phyloP scores from a whole-genome alignment of 2,113 vertebrate species.

The Danio rerio region GRCz12tu NC_133177.1:51504501-51505000 shows the following conservation, averaged over 20 bases:
- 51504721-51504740: neutral
- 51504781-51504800: slow-evolving; percentile 93
- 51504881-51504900: too few species aligned
- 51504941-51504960: too few species aligned
- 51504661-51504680: neutral
- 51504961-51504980: too few species aligned
- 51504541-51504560: slow-evolving; percentile 91
- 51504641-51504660: neutral
- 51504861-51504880: slow-evolving; percentile 66
- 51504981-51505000: too few species aligned
- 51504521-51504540: slow-evolving; percentile 91
- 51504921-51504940: too few species aligned
- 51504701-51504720: neutral
- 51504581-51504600: slow-evolving; percentile 80
- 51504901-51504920: too few species aligned
- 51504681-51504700: neutral
- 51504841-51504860: slow-evolving; percentile 97
- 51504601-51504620: neutral
- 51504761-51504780: slow-evolving; percentile 92
- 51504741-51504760: slow-evolving; percentile 77
- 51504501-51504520: slow-evolving; percentile 97
- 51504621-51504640: neutral
- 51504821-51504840: slow-evolving; percentile 87
- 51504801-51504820: slow-evolving; percentile 89
- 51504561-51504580: slow-evolving; percentile 79